phyloP scores from a whole-genome alignment of 2,888 invertebrate genomes.

The Pachycephus smyrnensis region DNA sequence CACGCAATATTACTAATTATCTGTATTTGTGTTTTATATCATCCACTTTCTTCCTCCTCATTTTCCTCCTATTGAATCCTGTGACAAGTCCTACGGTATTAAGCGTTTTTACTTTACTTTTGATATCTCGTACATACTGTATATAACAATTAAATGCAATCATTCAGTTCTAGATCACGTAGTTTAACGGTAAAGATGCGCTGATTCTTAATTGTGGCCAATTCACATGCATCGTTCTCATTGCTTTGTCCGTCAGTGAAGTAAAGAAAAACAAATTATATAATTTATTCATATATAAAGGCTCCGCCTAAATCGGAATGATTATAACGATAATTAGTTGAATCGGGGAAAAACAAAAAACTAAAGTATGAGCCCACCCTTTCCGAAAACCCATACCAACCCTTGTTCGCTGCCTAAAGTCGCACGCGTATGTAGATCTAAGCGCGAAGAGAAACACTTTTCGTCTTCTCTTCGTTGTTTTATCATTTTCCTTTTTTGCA shows the following conservation, averaged over 20 bases:
- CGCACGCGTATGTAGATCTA: neutral
- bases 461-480: too few species aligned
- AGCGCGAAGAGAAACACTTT: neutral
- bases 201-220: neutral
- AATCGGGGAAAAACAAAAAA: too few species aligned
- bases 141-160: conserved; percentile 34
- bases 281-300: neutral
- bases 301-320: neutral
- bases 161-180: conserved; percentile 8
- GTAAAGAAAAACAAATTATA: neutral
- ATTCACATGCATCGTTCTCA: neutral
- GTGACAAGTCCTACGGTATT: conserved; percentile 39
- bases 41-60: neutral
- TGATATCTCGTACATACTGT: conserved; percentile 11
- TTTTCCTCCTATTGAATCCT: conserved; percentile 26
- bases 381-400: neutral
- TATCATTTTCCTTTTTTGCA: too few species aligned
- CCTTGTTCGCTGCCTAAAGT: neutral
- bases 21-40: conserved; percentile 30
- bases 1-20: conserved; percentile 23
- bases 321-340: neutral
- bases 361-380: neutral
- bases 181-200: neutral
- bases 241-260: neutral
- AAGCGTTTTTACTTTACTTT: neutral